Evolutionary conservation across 2,797 vertebrate genomes (phyloP).

Genomic region (Anolis apletophallus): DNA sequence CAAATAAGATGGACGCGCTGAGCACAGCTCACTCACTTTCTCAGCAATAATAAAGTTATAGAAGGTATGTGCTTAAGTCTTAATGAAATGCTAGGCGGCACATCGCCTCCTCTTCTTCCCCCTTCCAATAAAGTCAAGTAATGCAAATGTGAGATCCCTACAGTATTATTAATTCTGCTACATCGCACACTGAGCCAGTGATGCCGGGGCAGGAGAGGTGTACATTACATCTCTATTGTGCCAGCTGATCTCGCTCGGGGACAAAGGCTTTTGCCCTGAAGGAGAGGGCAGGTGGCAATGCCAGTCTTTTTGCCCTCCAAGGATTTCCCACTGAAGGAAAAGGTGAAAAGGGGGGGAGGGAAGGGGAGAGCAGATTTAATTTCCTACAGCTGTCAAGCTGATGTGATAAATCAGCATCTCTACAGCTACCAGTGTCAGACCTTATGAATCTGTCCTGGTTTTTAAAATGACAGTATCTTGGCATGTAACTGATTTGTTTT

Average conservation of each 20-base stretch:
- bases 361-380: conserved; percentile 24
- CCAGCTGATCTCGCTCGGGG: conserved; percentile 35
- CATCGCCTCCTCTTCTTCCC: conserved; percentile 12
- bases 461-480: conserved; percentile 32
- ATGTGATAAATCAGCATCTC: conserved; percentile 45
- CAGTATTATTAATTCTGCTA: conserved; percentile 45
- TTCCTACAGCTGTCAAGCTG: conserved; percentile 44
- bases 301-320: not conserved
- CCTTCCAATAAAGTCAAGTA: conserved; percentile 33
- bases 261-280: conserved; percentile 33
- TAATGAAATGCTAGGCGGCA: conserved; percentile 36
- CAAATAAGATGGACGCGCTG: conserved; percentile 2
- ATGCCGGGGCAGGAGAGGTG: conserved; percentile 25
- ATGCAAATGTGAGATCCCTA: conserved; percentile 38
- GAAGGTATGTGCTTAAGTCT: not conserved
- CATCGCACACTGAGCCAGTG: conserved; percentile 9
- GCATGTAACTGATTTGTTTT: conserved; percentile 28
- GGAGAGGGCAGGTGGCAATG: conserved; percentile 13
- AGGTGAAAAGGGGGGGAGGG: not conserved
- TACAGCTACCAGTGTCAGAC: conserved; percentile 40
- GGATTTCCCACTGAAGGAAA: conserved; percentile 11
- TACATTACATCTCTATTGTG: conserved; percentile 33
- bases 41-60: conserved; percentile 6
- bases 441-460: conserved; percentile 44
- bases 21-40: not conserved